Conservation (phyloP, 2,797 vertebrate genomes). For the Melanotaenia boesemani region DNA sequence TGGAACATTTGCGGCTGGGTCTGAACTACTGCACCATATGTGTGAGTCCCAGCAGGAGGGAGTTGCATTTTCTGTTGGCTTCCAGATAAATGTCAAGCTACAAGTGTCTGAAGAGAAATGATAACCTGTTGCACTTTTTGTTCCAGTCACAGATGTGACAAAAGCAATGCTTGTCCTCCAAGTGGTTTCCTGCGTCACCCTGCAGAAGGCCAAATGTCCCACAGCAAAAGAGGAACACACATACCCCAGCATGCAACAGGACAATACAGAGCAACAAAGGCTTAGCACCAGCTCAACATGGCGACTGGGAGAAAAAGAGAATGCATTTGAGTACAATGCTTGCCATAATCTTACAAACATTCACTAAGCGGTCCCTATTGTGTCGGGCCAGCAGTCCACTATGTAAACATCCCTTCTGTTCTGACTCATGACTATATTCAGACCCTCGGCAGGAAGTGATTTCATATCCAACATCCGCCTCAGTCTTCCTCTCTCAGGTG, state of each 20-base stretch:
- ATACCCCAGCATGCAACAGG: constrained; percentile 58
- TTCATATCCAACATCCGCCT: constrained; percentile 74
- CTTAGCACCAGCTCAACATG: constrained; percentile 14
- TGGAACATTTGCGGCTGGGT: constrained; percentile 62
- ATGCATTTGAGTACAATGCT: constrained; percentile 56
- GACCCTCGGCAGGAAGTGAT: constrained; percentile 77
- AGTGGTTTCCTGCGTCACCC: constrained; percentile 26
- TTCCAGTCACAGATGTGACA: constrained; percentile 11
- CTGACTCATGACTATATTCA: constrained; percentile 72
- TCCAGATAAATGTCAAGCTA: constrained; percentile 32
- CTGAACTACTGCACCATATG: constrained; percentile 8
- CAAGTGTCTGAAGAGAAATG: constrained; percentile 5
- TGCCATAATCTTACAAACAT: constrained; percentile 67
- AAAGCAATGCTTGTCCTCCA: constrained; percentile 16
- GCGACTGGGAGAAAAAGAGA: constrained; percentile 36
- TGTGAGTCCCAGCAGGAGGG: constrained; percentile 13
- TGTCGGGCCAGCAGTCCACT: constrained; percentile 61
- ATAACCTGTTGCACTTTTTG: not conserved
- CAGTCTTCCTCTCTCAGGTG: constrained; percentile 76
- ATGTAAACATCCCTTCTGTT: constrained; percentile 76
- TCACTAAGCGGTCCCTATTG: constrained; percentile 65
- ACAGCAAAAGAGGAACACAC: constrained; percentile 20
- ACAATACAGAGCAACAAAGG: constrained; percentile 43
- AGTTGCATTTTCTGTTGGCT: constrained; percentile 19
- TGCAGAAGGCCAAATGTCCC: constrained; percentile 21